These are phyloP conservation scores for Macropis europaea DNA, from an alignment of 2,888 invertebrate genomes.

Conservation along the genomic window DNA sequence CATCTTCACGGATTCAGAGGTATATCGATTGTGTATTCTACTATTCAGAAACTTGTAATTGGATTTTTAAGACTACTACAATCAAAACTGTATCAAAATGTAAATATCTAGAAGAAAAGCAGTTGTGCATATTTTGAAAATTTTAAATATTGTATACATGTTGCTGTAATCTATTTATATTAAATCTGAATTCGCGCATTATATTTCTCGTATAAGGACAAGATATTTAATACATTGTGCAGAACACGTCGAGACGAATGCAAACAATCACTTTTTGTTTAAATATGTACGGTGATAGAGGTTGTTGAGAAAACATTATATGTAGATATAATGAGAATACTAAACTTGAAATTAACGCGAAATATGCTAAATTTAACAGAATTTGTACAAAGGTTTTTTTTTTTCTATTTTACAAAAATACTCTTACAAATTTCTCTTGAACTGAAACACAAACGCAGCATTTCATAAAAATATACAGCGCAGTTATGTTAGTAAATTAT, in stretches of 20 bases:
- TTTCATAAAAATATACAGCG: constrained; percentile 25
- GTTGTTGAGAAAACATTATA: constrained; percentile 10
- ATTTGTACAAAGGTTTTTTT: constrained; percentile 7
- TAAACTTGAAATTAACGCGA: constrained; percentile 13
- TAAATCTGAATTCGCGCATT: constrained; percentile 27
- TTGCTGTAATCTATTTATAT: constrained; percentile 45
- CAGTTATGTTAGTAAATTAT: constrained; percentile 35
- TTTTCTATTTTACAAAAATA: constrained; percentile 16
- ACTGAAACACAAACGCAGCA: constrained; percentile 13
- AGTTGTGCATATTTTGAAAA: constrained; percentile 46
- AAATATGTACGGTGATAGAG: constrained; percentile 14
- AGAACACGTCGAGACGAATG: constrained; percentile 17
- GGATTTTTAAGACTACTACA: constrained; percentile 31
- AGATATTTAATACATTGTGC: constrained; percentile 36
- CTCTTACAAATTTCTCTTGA: neutral
- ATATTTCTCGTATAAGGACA: constrained; percentile 36
- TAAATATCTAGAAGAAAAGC: constrained; percentile 42
- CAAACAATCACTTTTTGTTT: constrained; percentile 26
- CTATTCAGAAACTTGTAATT: constrained; percentile 21
- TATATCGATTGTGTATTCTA: constrained; percentile 27
- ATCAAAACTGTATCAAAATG: constrained; percentile 61
- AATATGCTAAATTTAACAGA: constrained; percentile 9
- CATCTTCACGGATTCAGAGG: constrained; percentile 4
- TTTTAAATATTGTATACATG: constrained; percentile 43
- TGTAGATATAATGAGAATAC: constrained; percentile 7